Evolutionary conservation across 2,113 vertebrate genomes (phyloP).

Genomic region (Otocyon megalotis): DNA sequence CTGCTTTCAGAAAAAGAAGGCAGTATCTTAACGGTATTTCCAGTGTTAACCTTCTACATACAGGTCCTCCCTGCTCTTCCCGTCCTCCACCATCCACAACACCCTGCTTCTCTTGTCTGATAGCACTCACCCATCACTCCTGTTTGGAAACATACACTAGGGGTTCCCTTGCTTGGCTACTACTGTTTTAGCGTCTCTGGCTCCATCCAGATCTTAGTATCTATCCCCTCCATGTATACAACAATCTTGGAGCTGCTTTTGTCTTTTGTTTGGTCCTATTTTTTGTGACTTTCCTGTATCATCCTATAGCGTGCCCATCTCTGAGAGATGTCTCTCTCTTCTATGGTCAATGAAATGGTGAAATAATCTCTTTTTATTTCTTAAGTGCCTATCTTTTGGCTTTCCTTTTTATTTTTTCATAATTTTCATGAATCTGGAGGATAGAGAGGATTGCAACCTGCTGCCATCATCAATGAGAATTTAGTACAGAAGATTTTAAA

Average conservation of each 20-base stretch:
- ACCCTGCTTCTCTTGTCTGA: not conserved
- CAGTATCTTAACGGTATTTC: not conserved
- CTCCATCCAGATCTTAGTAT: not conserved
- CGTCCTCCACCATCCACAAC: not conserved
- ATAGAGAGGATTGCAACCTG: not conserved
- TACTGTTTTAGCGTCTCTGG: not conserved
- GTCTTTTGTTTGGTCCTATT: not conserved
- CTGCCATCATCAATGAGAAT: not conserved
- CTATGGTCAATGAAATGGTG: not conserved
- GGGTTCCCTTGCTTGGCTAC: not conserved
- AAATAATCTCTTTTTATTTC: not conserved
- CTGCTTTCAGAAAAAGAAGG: not conserved
- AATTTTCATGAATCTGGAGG: not conserved
- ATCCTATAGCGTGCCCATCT: not conserved
- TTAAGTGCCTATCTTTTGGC: not conserved
- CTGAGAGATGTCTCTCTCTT: not conserved
- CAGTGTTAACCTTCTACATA: not conserved
- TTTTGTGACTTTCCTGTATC: not conserved
- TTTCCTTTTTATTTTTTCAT: not conserved
- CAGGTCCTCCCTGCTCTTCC: not conserved
- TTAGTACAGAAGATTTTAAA: not conserved
- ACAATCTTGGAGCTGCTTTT: not conserved
- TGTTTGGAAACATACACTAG: not conserved
- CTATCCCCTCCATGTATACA: accelerated
- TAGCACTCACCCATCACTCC: not conserved